Evolutionary conservation across 2,797 vertebrate species (phyloP), one percentile per base, ranked within the genome.

Genomic region (Sebastes minor): DNA sequence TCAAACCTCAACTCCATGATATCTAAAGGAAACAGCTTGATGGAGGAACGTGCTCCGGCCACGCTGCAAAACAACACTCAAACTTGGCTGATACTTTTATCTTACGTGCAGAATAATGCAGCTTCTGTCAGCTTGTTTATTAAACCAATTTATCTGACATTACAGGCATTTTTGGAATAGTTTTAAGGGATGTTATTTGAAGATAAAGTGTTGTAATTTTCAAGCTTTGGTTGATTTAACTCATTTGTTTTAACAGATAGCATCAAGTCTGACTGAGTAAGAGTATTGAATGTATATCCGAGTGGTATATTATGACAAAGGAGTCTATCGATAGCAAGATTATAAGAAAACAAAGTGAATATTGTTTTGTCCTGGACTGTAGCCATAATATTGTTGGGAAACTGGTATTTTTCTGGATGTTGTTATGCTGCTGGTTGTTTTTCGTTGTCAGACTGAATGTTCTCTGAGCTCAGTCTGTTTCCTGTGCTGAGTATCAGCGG

Each of bases 21-120:
- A 93, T 93, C 93, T 82, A 71, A 80, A 85, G 92, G 91, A 94
- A 93, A 76, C 91, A 92, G 91, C 86, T 85, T 89, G 88, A 86
- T 73, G 67, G 80, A 78, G 65, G 76, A 90, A 88, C 71, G 33
- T 69, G 46, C 85, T 76, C 69, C 73, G 7, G 69, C 52, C 87
- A 82, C 38, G 9, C 82, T 70, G 86, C 83, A 89, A 63, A 92
- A 90, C 82, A 90, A 79, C 55, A 78, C n/a, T 78, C 67, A 33
- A 32, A 65, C 77, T 63, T 53, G 57, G 49, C 67, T 71, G 73
- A 61, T 42, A 42, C 28, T 78, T 82, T 82, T 83, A 77, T 89
- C 78, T 79, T 57, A 28, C 8, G 12, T 49, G 73, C 28, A 0
- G 71, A 61, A 63, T 42, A 55, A 78, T 66, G 32, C 56, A 8